Evolutionary conservation across 2,113 vertebrate genomes (phyloP), one percentile per base, ranked within the genome.

Genomic region (Echinops telfairi): DNA sequence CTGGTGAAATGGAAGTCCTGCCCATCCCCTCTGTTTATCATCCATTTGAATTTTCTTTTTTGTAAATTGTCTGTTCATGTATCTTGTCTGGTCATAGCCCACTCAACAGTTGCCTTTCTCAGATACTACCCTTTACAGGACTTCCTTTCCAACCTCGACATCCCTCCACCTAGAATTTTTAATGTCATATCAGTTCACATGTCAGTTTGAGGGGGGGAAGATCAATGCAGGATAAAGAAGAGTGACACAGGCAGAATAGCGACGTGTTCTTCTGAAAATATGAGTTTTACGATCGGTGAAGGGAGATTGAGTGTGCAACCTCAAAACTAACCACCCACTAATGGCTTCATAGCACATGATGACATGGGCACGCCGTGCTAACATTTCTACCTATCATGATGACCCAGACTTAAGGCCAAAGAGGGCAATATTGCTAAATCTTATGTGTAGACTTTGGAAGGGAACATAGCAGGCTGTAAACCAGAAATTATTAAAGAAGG

Each of bases 191-290:
- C 29, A 60, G 20, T 92, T 96, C 92, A 82, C 88, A 83, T 47
- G 70, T 58, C 73, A 22, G 33, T 17, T 75, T 89, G 57, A 81
- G 58, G 20, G 53, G 25, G 29, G 29, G 9, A 92, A 82, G 57
- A 1, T 22, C 79, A 71, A 89, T 88, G 95, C 53, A 91, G 73
- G 85, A 85, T 85, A 75, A 89, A 81, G 58, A 84, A 83, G 7
- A 57, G 47, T 47, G 68, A 33, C 53, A 10, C 25, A 89, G 92
- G 64, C 64, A 95, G 40, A 91, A 57, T 62, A 40, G 3, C 60
- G 86, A 6, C 25, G 4, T 90, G 76, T 86, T 66, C 68, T 95
- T 82, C 78, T 90, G 3, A 85, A 76, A 96, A 92, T 31, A 90
- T 58, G 9, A 5, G 3, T 57, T 90, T 92, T 86, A 71, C 92